These are phyloP conservation scores for Torymus auratus DNA, from an alignment of 2,888 invertebrate species.

Conservation along the genomic window DNA sequence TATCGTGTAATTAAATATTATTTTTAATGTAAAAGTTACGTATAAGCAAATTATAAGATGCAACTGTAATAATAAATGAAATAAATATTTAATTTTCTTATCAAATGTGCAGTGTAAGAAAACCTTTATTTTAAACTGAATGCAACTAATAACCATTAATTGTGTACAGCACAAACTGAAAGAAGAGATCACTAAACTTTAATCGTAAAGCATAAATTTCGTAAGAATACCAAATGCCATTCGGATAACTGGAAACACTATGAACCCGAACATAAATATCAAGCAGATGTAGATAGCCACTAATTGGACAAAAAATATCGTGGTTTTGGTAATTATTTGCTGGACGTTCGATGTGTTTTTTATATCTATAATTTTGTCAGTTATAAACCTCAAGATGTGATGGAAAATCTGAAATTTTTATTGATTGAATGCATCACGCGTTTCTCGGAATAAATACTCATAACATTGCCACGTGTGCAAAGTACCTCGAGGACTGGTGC, in stretches of 20 bases:
- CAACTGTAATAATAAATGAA: constrained; percentile 44
- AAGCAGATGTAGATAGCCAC: constrained; percentile 69
- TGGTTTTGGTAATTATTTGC: constrained; percentile 66
- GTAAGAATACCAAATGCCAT: constrained; percentile 66
- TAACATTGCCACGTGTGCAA: neutral
- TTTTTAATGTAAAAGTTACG: constrained; percentile 8
- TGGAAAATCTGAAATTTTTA: constrained; percentile 52
- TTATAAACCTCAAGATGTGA: constrained; percentile 67
- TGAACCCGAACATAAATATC: constrained; percentile 69
- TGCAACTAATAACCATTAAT: neutral
- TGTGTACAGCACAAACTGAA: neutral
- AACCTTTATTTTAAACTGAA: constrained; percentile 30
- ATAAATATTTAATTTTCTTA: constrained; percentile 52
- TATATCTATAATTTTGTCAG: constrained; percentile 70
- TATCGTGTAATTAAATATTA: constrained; percentile 25
- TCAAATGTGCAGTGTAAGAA: constrained; percentile 1
- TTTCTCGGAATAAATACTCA: too few relatives aligned
- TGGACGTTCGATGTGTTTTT: constrained; percentile 64
- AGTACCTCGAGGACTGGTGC: constrained; percentile 61
- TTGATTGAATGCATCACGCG: too few relatives aligned
- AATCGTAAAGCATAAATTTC: constrained; percentile 68
- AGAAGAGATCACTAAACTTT: constrained; percentile 30
- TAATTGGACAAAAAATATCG: constrained; percentile 67
- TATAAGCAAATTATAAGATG: constrained; percentile 41
- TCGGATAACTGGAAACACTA: constrained; percentile 69